A percentile compares a stretch with the other conserved stretches of the same genome.
phyloP scores from a whole-genome alignment of 1,140 invertebrate species.

The Rhyacophila brunnea region DNA sequence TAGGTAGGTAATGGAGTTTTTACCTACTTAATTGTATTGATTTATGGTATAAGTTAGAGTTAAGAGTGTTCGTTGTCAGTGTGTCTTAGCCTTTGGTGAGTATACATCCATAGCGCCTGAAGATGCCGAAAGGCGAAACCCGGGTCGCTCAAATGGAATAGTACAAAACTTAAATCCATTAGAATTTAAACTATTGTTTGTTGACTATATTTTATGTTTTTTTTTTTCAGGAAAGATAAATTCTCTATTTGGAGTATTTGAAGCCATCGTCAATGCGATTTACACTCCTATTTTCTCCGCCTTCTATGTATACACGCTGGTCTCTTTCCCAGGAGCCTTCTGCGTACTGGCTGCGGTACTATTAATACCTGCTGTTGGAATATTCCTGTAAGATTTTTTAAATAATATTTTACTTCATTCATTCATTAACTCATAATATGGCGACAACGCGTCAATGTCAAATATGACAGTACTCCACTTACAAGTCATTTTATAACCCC shows the following conservation, averaged over 20 bases:
- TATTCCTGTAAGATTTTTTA: conserved; percentile 48
- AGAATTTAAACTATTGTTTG: no score
- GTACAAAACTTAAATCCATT: no score
- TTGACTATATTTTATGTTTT: no score
- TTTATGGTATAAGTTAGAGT: no score
- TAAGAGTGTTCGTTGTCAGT: no score
- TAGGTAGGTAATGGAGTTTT: no score
- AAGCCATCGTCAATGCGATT: conserved; percentile 50
- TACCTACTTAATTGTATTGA: no score
- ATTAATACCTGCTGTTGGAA: conserved; percentile 45
- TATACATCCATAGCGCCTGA: no score
- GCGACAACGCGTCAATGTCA: not conserved
- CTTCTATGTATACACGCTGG: conserved; percentile 47
- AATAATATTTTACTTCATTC: not conserved
- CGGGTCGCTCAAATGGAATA: no score
- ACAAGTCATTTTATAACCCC: not conserved
- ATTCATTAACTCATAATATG: not conserved
- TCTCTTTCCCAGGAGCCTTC: conserved; percentile 47
- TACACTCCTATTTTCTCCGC: conserved; percentile 52
- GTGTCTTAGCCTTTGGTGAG: no score
- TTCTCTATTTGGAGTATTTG: conserved; percentile 56
- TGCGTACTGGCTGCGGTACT: conserved; percentile 48
- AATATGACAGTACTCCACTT: not conserved
- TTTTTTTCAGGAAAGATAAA: conserved; percentile 56
- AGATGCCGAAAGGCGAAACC: no score